These are phyloP conservation scores for Notolepis coatsorum DNA, from an alignment of 2,797 vertebrate species.

Conservation along the genomic window DNA sequence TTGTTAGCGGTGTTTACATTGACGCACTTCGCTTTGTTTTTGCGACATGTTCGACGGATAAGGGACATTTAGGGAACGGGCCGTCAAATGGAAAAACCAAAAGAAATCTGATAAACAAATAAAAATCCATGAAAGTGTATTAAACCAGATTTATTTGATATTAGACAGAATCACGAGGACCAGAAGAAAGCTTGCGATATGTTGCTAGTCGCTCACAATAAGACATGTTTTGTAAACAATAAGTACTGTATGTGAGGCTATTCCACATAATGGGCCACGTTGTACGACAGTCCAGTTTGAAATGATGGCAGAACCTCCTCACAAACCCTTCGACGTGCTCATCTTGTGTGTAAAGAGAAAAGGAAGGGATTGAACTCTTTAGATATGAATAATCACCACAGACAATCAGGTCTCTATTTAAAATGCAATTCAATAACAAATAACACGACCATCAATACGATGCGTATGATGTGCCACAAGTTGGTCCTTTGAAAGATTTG, in stretches of 20 bases:
- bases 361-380: conserved; percentile 13
- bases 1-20: conserved; percentile 11
- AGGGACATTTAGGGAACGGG: background rate
- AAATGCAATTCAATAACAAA: conserved; percentile 33
- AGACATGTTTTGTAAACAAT: conserved; percentile 31
- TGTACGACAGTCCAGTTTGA: conserved; percentile 22
- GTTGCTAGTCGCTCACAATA: conserved; percentile 21
- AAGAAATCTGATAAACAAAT: too few species aligned
- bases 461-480: conserved; percentile 63
- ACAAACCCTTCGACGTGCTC: conserved; percentile 2
- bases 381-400: conserved; percentile 21
- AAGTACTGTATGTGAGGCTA: conserved; percentile 18
- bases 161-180: conserved; percentile 59
- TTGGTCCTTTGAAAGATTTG: conserved; percentile 19
- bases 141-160: conserved; percentile 72
- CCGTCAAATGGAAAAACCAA: too few species aligned
- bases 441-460: conserved; percentile 35
- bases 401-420: conserved; percentile 17
- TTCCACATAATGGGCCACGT: conserved; percentile 25
- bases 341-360: conserved; percentile 11
- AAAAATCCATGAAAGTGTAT: conserved; percentile 24
- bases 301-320: conserved; percentile 11
- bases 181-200: conserved; percentile 48
- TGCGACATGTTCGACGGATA: background rate
- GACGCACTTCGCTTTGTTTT: conserved; percentile 2